These are phyloP conservation scores for Oryzaephilus surinamensis DNA, from an alignment of 1,140 invertebrate species.

Conservation along the genomic window DNA sequence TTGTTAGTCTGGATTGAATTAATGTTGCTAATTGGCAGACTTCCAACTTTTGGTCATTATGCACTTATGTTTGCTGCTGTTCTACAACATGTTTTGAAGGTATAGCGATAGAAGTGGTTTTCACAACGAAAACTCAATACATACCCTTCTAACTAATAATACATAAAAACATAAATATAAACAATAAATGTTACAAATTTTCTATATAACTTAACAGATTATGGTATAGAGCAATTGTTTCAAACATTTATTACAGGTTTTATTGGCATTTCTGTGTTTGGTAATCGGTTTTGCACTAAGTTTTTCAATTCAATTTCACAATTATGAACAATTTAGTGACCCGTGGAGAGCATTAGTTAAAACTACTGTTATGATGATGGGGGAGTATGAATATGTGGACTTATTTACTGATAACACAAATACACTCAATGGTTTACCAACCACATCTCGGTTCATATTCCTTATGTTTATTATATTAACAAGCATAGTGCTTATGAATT, in stretches of 20 bases:
- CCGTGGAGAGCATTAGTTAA: conserved; percentile 40
- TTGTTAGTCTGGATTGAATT: conserved; percentile 44
- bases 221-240: too few species aligned
- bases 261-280: conserved; percentile 41
- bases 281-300: conserved; percentile 46
- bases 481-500: conserved; percentile 52
- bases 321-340: conserved; percentile 35
- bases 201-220: background rate
- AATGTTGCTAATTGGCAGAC: conserved; percentile 42
- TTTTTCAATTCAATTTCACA: conserved; percentile 42
- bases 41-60: conserved; percentile 41
- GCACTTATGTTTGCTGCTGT: conserved; percentile 43
- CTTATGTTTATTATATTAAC: conserved; percentile 48
- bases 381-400: conserved; percentile 44
- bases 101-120: conserved; percentile 18
- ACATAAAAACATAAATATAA: background rate
- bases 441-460: conserved; percentile 41
- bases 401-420: conserved; percentile 27
- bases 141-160: too few species aligned
- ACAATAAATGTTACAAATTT: background rate
- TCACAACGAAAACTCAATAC: too few species aligned
- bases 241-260: conserved; percentile 30
- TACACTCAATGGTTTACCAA: conserved; percentile 5
- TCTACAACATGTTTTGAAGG: conserved; percentile 40
- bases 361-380: conserved; percentile 49